Evolutionary conservation across 2,888 invertebrate genomes (phyloP), one percentile per base, ranked within the genome.

Genomic region (Sialis lutaria): DNA sequence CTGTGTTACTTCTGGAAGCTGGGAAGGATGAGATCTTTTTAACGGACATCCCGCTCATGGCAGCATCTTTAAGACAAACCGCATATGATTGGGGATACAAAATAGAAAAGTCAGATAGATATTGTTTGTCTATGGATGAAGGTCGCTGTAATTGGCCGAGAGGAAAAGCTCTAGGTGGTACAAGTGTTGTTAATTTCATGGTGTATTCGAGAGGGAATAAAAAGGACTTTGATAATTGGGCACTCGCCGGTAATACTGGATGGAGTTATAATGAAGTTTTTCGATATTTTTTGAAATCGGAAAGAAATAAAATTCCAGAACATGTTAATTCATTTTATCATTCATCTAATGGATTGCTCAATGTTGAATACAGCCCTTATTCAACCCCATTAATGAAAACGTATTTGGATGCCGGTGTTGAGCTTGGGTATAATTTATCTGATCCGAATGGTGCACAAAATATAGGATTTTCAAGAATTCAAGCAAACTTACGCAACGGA

Each of bases 171-270:
- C 60, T 88, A 12, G 91, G 91, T 0, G 90, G 90, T 0, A 80
- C 82, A 4, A 86, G 86, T 32, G 79, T 86, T 6, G 78, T 87
- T 5, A 90, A 91, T 65, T 88, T 80, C 57, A 81, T 91, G 79
- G 67, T 87, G 2, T 89, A 90, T 60, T 77, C 85, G 0, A 70
- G 91, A 43, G 89, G 89, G 0, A 82, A 86, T 56, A 77, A 77
- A 9, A 67, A 67, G 40, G 90, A 91, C 66, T 92, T 82, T 59
- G 82, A 92, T 58, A 70, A 74, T 45, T 91, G 91, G 91, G 78
- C 72, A n/a, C 64, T 64, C 30, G 67, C 79, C 60, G 90, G 89
- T 0, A 89, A 89, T 57, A 60, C 67, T 1, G 88, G 88, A 1
- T 91, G 91, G 91, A 74, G 77, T 48, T 88, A 81, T 58, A 58